phyloP scores from a whole-genome alignment of 1,140 invertebrate genomes.

The Scaptomyza pallida region DNA sequence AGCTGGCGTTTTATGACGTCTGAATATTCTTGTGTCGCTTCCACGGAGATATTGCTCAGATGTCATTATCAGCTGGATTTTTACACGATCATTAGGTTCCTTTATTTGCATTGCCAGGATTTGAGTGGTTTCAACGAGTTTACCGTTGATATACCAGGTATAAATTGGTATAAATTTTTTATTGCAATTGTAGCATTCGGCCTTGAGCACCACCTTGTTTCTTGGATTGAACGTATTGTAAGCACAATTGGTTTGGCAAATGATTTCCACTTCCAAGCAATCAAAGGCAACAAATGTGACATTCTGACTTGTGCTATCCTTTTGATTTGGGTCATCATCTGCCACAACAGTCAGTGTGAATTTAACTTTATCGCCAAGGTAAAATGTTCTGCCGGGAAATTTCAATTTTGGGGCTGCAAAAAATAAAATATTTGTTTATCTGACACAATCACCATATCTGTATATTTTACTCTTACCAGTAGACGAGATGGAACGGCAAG shows the following conservation, averaged over 20 bases:
- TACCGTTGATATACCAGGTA: constrained; percentile 43
- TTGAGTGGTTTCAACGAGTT: background rate
- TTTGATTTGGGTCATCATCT: constrained; percentile 27
- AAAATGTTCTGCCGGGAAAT: no score
- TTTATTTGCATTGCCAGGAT: constrained; percentile 1
- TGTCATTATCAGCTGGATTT: background rate
- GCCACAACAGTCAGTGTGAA: constrained; percentile 27
- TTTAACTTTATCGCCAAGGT: constrained; percentile 8
- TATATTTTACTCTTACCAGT: no score
- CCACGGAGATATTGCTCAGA: constrained; percentile 36
- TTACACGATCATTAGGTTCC: no score
- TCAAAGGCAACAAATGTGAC: background rate
- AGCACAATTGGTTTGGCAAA: constrained; percentile 35
- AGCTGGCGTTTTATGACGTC: no score
- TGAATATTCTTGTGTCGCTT: background rate
- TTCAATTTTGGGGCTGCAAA: no score
- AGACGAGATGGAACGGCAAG: no score
- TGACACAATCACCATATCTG: no score
- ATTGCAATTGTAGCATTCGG: constrained; percentile 25
- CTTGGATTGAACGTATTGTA: constrained; percentile 1
- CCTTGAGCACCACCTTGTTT: constrained; percentile 20
- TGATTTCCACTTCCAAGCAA: constrained; percentile 29
- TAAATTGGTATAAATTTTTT: background rate
- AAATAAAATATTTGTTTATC: no score
- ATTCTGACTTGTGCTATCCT: constrained; percentile 1